Conservation (phyloP, 1,140 invertebrate species). For the Sycophila sp. region DNA sequence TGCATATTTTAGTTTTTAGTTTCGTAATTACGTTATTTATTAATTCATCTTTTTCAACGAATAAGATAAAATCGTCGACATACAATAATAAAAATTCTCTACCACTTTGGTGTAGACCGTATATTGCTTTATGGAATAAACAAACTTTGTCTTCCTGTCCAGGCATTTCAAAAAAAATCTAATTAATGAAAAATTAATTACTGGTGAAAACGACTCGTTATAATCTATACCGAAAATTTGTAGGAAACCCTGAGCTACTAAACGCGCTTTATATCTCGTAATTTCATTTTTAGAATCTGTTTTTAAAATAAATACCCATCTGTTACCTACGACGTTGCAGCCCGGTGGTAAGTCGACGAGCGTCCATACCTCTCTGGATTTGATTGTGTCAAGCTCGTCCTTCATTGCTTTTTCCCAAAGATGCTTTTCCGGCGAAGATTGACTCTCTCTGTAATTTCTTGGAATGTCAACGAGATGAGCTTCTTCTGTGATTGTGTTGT, state of each 20-base stretch:
- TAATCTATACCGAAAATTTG: background rate
- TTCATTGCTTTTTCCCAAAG: background rate
- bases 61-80: background rate
- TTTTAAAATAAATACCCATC: background rate
- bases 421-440: background rate
- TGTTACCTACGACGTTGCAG: background rate
- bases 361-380: background rate
- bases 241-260: background rate
- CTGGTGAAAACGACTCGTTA: background rate
- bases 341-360: background rate
- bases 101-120: background rate
- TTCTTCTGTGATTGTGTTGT: background rate
- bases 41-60: background rate
- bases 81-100: conserved; percentile 1
- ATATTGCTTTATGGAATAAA: background rate
- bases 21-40: background rate
- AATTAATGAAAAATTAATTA: background rate
- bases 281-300: background rate
- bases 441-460: background rate
- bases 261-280: background rate
- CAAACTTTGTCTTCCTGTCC: background rate
- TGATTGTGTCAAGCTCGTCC: background rate
- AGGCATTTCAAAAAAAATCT: background rate
- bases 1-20: background rate
- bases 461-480: background rate